phyloP scores from a whole-genome alignment of 2,113 vertebrate genomes.

The Serranochromis macrocephalus region DNA sequence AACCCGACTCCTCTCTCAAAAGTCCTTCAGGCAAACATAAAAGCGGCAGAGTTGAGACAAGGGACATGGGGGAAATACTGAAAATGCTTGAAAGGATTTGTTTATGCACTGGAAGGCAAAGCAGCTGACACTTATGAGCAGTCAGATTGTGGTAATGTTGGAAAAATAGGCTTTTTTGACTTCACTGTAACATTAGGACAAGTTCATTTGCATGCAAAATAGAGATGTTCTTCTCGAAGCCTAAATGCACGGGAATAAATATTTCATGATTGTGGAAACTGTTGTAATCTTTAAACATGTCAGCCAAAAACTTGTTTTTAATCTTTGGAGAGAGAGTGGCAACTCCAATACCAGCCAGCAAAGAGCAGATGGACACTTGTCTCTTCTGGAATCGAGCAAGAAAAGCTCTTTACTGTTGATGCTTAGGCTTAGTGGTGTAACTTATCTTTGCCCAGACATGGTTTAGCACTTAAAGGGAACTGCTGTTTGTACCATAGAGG shows the following conservation, averaged over 20 bases:
- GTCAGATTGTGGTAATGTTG: neutral
- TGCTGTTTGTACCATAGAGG: neutral
- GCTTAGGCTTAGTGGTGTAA: neutral
- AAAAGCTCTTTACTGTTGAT: conserved; percentile 12
- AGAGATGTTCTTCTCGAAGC: neutral
- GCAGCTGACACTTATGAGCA: neutral
- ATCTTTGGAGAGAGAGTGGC: neutral
- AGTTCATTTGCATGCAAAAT: neutral
- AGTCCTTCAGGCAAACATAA: neutral
- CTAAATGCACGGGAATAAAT: neutral
- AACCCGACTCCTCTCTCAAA: neutral
- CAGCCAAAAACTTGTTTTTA: neutral
- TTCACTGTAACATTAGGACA: neutral
- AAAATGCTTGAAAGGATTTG: neutral
- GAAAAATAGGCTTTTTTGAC: neutral
- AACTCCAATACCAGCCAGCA: neutral
- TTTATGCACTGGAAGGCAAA: neutral
- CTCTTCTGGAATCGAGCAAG: neutral
- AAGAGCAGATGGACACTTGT: conserved; percentile 22
- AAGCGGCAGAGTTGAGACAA: neutral
- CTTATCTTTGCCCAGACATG: conserved; percentile 21
- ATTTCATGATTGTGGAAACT: neutral
- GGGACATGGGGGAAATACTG: neutral
- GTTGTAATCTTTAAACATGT: neutral
- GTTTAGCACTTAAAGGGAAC: conserved; percentile 29